phyloP scores from a whole-genome alignment of 2,888 invertebrate genomes.

The Onthophagus sagittarius region DNA sequence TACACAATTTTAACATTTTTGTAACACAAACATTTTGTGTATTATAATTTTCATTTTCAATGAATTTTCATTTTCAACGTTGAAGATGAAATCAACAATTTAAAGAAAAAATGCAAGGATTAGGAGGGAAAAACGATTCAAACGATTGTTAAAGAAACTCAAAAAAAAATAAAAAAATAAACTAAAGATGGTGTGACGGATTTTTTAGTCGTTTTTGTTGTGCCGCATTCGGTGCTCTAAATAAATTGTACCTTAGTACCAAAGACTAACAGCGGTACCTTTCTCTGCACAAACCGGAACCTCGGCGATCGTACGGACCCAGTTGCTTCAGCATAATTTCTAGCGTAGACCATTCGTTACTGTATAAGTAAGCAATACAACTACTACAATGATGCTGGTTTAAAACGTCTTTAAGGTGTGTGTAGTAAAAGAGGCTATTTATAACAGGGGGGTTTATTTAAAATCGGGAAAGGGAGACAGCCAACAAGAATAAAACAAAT shows the following conservation, averaged over 20 bases:
- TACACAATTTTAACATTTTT: background rate
- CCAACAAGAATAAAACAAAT: too few species aligned
- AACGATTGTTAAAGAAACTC: background rate
- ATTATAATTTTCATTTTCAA: too few species aligned
- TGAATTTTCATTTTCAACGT: too few species aligned
- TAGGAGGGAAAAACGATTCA: background rate
- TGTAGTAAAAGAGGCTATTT: conserved; percentile 10
- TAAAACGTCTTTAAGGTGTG: background rate
- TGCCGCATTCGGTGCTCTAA: conserved; percentile 45
- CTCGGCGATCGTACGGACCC: conserved; percentile 45
- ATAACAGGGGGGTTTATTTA: too few species aligned
- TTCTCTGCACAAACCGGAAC: conserved; percentile 54
- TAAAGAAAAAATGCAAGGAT: background rate
- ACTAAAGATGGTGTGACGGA: conserved; percentile 8
- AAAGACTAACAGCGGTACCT: conserved; percentile 45
- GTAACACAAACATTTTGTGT: too few species aligned
- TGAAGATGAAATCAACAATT: too few species aligned
- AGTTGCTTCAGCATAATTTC: conserved; percentile 43
- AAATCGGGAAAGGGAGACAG: too few species aligned
- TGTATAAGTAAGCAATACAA: conserved; percentile 40
- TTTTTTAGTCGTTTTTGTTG: conserved; percentile 25
- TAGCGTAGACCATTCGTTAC: conserved; percentile 42
- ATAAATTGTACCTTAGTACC: conserved; percentile 38
- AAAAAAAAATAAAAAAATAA: background rate
- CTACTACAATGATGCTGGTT: conserved; percentile 32